A percentile compares a stretch with the other conserved stretches of the same genome.
Conservation (phyloP, 1,140 invertebrate species). For the Coenobita brevimanus region DNA sequence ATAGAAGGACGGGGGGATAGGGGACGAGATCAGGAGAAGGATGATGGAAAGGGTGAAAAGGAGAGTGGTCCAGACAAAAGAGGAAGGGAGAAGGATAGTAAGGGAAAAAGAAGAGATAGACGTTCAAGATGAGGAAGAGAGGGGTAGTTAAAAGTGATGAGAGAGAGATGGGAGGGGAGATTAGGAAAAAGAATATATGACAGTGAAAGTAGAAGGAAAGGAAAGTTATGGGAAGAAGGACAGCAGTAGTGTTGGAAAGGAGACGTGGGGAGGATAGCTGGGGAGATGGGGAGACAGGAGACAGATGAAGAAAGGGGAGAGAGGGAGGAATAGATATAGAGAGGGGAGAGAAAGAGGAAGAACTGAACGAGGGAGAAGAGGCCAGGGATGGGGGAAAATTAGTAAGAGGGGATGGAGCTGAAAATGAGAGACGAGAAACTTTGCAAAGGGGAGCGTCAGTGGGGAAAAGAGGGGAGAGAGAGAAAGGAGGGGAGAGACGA, state of each 20-base stretch:
- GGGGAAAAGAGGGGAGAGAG: neutral
- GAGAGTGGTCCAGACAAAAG: neutral
- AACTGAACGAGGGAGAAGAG: neutral
- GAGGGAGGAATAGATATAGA: no score
- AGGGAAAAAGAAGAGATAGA: slow-evolving; percentile 3
- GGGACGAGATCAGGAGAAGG: neutral
- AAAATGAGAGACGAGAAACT: no score
- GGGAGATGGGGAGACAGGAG: neutral
- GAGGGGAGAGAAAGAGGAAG: neutral
- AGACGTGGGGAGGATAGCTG: neutral
- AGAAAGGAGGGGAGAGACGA: neutral
- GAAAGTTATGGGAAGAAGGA: neutral
- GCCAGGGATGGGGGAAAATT: no score
- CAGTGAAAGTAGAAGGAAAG: slow-evolving; percentile 3
- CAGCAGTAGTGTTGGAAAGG: neutral
- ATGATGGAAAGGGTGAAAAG: neutral
- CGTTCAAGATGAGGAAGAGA: no score
- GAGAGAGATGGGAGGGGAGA: neutral
- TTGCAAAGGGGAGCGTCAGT: neutral
- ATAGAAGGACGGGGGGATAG: neutral
- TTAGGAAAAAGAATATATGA: slow-evolving; percentile 9
- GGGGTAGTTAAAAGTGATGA: no score
- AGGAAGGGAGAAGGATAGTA: no score
- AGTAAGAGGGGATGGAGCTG: no score
- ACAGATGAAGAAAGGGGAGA: neutral